Evolutionary conservation across 2,888 invertebrate species (phyloP).

Genomic region (Hemaris fuciformis): DNA sequence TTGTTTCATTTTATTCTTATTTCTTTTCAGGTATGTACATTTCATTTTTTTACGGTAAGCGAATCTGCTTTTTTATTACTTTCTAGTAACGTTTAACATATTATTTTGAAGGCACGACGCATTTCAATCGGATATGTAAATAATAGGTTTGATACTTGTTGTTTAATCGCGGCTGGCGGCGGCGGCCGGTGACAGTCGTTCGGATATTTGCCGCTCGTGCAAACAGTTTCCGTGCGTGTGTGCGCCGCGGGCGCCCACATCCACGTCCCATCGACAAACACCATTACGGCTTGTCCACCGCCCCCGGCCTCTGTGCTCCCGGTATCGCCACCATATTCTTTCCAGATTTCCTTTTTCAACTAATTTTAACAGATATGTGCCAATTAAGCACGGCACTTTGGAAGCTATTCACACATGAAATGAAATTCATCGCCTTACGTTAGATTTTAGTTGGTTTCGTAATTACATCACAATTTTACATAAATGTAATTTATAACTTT

Average conservation of each 20-base stretch:
- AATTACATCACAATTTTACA: too few relatives aligned
- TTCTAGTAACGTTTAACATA: not conserved
- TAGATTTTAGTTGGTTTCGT: too few relatives aligned
- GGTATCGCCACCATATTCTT: not conserved
- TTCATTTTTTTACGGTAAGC: not conserved
- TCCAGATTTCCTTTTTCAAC: not conserved
- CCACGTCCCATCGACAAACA: not conserved
- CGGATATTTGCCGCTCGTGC: not conserved
- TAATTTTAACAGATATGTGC: not conserved
- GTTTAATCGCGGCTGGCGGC: not conserved
- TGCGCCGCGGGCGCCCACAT: not conserved
- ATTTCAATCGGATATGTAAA: too few relatives aligned
- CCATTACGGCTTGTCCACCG: not conserved
- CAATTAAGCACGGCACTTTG: too few relatives aligned
- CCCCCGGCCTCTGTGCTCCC: not conserved
- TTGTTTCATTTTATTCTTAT: constrained; percentile 3
- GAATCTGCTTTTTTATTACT: not conserved
- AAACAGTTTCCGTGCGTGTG: not conserved
- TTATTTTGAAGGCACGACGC: not conserved
- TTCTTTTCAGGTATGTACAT: constrained; percentile 23
- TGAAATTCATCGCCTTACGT: too few relatives aligned
- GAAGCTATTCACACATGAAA: too few relatives aligned
- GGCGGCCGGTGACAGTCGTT: not conserved
- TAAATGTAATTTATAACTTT: too few relatives aligned
- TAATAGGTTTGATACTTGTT: not conserved